A percentile compares a stretch with the other conserved stretches of the same genome.
These are phyloP conservation scores for Drosophila punjabiensis DNA, from an alignment of 1,140 invertebrate genomes.

Conservation along the genomic window DNA sequence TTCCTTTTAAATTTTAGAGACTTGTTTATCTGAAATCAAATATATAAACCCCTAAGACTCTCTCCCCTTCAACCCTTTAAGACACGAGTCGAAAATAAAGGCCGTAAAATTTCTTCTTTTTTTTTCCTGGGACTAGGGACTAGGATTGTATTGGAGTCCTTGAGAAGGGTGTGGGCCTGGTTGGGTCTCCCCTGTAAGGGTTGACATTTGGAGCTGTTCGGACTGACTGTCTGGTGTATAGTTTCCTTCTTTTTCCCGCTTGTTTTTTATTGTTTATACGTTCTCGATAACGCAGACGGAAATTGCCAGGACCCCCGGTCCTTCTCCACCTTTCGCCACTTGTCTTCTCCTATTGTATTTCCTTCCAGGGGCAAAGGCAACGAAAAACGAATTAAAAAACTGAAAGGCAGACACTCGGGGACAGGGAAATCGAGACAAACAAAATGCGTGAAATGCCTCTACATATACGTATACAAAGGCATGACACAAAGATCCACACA, in stretches of 20 bases:
- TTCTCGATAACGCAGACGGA: slow-evolving; percentile 80
- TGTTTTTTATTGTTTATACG: slow-evolving; percentile 76
- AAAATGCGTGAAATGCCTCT: slow-evolving; percentile 65
- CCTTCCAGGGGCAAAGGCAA: slow-evolving; percentile 40
- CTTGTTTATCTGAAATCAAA: neutral
- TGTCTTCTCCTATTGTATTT: slow-evolving; percentile 62
- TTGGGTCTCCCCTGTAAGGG: slow-evolving; percentile 30
- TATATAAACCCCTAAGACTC: too few species aligned
- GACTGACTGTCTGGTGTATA: slow-evolving; percentile 41
- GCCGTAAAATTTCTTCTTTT: slow-evolving; percentile 41
- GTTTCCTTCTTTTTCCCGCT: slow-evolving; percentile 37
- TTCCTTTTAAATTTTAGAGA: neutral
- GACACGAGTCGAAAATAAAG: slow-evolving; percentile 57
- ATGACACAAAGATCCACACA: slow-evolving; percentile 23
- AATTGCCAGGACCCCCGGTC: slow-evolving; percentile 61
- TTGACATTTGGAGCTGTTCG: slow-evolving; percentile 26
- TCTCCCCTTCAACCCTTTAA: slow-evolving; percentile 39
- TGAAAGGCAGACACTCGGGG: slow-evolving; percentile 31
- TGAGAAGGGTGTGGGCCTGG: slow-evolving; percentile 8
- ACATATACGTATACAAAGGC: slow-evolving; percentile 12
- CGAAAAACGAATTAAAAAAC: slow-evolving; percentile 66
- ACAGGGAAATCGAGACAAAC: slow-evolving; percentile 52
- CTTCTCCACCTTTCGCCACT: slow-evolving; percentile 24
- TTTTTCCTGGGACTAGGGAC: slow-evolving; percentile 23
- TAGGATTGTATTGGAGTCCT: slow-evolving; percentile 11